phyloP scores from a whole-genome alignment of 2,888 invertebrate genomes.

The Punctoribates punctum region DNA sequence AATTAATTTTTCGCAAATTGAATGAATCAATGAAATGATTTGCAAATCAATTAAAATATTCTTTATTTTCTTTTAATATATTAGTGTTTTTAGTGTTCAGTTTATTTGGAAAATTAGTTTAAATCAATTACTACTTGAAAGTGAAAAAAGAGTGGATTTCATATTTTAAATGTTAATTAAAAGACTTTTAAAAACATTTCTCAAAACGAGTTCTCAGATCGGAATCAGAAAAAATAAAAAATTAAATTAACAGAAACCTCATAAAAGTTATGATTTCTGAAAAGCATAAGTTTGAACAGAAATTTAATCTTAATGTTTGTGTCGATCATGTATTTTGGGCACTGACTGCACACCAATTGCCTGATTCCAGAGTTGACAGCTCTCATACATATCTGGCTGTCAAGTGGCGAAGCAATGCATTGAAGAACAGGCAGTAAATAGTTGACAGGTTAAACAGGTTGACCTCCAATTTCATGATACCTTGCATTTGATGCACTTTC shows the following conservation, averaged over 20 bases:
- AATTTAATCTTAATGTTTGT: constrained; percentile 21
- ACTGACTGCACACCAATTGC: neutral
- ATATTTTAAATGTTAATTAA: too few species aligned
- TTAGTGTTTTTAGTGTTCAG: too few species aligned
- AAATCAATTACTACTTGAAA: too few species aligned
- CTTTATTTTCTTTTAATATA: too few species aligned
- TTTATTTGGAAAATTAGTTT: too few species aligned
- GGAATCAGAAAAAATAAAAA: neutral
- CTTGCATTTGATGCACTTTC: neutral
- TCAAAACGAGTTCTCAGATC: neutral
- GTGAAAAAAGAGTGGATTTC: too few species aligned
- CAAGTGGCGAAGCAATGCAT: constrained; percentile 2
- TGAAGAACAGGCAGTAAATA: constrained; percentile 5
- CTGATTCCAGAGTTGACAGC: constrained; percentile 17
- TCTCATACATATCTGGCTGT: constrained; percentile 21
- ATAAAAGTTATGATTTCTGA: neutral
- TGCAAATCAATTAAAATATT: neutral
- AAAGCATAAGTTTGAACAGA: neutral
- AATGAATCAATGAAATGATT: neutral
- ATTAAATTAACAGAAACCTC: neutral
- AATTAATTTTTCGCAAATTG: neutral
- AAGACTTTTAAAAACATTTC: too few species aligned
- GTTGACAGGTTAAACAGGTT: constrained; percentile 33
- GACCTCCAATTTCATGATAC: constrained; percentile 29
- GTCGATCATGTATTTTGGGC: constrained; percentile 7